These are phyloP conservation scores for Bergia puertoricense DNA, from an alignment of 92 coral and sea anemone genomes.

Conservation along the genomic window DNA sequence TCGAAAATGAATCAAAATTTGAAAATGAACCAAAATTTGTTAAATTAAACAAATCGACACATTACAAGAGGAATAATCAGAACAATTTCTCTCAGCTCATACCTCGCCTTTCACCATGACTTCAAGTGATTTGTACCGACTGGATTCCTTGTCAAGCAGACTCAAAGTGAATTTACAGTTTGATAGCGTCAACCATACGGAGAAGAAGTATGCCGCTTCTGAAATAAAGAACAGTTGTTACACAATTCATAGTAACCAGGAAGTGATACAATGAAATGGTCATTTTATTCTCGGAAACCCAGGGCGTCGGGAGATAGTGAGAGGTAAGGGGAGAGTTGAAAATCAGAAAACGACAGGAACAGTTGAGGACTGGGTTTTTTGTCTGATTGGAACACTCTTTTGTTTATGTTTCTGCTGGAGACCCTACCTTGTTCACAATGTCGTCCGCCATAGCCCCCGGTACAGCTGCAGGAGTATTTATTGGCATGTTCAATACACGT, in stretches of 20 bases:
- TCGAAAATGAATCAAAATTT: too few species aligned
- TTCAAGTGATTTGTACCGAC: conserved; percentile 37
- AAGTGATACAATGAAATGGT: neutral
- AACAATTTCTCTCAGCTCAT: neutral
- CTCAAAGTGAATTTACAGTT: conserved; percentile 49
- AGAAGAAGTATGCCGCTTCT: conserved; percentile 71
- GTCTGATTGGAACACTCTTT: neutral
- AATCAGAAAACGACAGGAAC: too few species aligned
- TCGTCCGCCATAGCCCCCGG: neutral
- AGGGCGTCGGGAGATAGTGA: too few species aligned
- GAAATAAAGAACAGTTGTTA: neutral
- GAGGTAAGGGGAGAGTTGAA: too few species aligned
- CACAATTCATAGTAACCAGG: neutral
- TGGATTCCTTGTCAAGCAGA: conserved; percentile 52
- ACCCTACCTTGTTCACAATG: conserved; percentile 33
- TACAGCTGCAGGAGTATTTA: conserved; percentile 27
- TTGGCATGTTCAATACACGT: conserved; percentile 2
- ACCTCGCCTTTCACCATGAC: conserved; percentile 54
- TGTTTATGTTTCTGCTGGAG: neutral
- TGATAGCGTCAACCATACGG: conserved; percentile 64
- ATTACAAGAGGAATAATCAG: too few species aligned
- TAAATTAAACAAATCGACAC: too few species aligned
- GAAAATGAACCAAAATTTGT: too few species aligned
- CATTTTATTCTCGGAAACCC: neutral
- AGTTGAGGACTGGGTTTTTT: neutral